Conservation (phyloP, 2,888 invertebrate species). For the Trilocha varians region DNA sequence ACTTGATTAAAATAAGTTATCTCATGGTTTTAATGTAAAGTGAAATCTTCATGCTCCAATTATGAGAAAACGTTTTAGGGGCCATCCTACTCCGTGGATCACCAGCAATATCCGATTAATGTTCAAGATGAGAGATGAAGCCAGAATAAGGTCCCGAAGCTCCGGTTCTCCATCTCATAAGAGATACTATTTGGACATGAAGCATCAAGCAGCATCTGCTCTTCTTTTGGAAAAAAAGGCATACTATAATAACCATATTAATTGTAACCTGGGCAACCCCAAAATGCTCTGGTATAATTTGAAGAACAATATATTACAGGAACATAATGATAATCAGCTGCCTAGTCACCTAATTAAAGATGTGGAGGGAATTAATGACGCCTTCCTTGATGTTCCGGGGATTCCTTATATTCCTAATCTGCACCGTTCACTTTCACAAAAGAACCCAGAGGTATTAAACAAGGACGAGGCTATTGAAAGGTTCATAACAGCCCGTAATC, state of each 20-base stretch:
- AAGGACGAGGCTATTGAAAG: too few species aligned
- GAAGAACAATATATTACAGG: background rate
- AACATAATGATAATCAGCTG: background rate
- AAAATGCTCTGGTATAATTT: background rate
- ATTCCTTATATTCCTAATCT: background rate
- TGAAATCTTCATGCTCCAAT: conserved; percentile 5
- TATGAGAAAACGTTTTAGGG: background rate
- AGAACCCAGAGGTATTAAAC: too few species aligned
- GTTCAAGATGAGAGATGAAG: conserved; percentile 2
- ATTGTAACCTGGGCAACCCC: background rate
- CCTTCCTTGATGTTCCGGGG: conserved; percentile 1
- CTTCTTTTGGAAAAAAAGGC: conserved; percentile 4
- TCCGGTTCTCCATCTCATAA: conserved; percentile 1
- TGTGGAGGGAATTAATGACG: too few species aligned
- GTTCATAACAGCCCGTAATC: too few species aligned
- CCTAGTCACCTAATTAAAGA: background rate
- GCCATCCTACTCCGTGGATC: conserved; percentile 3
- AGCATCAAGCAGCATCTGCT: background rate
- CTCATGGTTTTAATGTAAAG: too few species aligned
- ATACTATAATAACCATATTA: conserved; percentile 1
- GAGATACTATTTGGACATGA: conserved; percentile 3
- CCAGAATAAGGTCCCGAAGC: background rate
- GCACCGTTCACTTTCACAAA: too few species aligned
- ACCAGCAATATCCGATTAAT: conserved; percentile 5
- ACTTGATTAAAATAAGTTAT: too few species aligned